Evolutionary conservation across 2,113 vertebrate genomes (phyloP).

Genomic region (Albula glossodonta): DNA sequence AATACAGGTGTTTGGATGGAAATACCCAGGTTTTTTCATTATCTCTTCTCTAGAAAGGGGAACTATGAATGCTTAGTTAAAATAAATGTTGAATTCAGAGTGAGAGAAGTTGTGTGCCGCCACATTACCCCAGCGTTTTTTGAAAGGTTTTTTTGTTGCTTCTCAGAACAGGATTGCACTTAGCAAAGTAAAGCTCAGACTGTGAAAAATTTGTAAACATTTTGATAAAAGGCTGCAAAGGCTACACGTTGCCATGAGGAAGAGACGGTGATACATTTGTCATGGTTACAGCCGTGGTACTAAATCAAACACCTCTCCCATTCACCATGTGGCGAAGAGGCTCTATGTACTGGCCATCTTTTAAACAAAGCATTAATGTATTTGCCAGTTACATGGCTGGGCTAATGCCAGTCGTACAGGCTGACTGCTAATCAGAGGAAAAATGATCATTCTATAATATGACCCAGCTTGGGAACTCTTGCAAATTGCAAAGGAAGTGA

Average conservation of each 20-base stretch:
- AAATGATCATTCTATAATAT: neutral
- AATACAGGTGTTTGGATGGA: neutral
- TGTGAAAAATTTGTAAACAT: neutral
- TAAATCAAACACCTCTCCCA: neutral
- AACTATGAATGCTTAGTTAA: neutral
- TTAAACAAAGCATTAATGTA: neutral
- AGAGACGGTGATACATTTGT: neutral
- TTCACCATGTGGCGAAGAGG: neutral
- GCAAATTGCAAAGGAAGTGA: neutral
- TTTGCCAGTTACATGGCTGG: too few species aligned
- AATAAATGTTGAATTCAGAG: neutral
- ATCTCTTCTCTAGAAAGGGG: slow-evolving; percentile 14
- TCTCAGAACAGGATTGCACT: neutral
- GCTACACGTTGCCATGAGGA: neutral
- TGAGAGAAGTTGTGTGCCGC: neutral
- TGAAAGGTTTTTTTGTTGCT: neutral
- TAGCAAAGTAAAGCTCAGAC: neutral
- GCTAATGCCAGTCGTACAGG: neutral
- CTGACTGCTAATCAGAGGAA: neutral
- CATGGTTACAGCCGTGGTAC: neutral
- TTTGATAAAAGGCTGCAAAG: neutral
- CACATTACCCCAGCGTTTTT: neutral
- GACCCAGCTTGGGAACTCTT: neutral
- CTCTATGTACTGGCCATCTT: neutral
- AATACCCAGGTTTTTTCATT: neutral